These are phyloP conservation scores for Perca schrenkii DNA, from an alignment of 2,113 vertebrate species.

Conservation along the genomic window DNA sequence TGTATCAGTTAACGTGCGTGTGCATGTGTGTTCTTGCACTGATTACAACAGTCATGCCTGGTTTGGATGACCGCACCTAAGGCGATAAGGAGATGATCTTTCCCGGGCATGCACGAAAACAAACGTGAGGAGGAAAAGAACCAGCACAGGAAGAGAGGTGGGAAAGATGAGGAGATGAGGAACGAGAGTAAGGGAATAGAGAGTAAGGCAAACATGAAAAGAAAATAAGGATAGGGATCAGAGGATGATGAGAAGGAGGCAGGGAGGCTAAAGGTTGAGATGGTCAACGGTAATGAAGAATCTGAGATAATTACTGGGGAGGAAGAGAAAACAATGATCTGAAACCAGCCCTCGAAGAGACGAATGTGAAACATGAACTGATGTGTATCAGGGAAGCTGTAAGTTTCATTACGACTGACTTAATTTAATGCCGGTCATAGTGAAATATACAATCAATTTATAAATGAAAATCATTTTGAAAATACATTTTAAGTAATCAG, in stretches of 20 bases:
- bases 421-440: neutral
- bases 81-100: conserved; percentile 70
- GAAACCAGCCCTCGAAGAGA: conserved; percentile 3
- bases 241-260: conserved; percentile 12
- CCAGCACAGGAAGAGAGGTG: conserved; percentile 25
- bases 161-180: neutral
- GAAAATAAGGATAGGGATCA: conserved; percentile 1
- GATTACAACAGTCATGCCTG: conserved; percentile 66
- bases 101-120: conserved; percentile 22
- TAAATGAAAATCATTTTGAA: neutral
- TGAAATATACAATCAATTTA: neutral
- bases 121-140: conserved; percentile 22
- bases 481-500: neutral
- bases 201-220: neutral
- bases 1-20: conserved; percentile 10
- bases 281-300: conserved; percentile 35
- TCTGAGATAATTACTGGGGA: conserved; percentile 51
- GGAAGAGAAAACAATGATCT: conserved; percentile 56
- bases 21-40: conserved; percentile 42
- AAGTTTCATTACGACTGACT: neutral
- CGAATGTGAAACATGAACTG: neutral
- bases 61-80: conserved; percentile 64
- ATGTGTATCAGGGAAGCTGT: neutral
- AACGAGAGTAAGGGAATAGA: neutral
- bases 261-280: conserved; percentile 38